Evolutionary conservation across 1,140 invertebrate species (phyloP).

Genomic region (Ooceraea biroi): DNA sequence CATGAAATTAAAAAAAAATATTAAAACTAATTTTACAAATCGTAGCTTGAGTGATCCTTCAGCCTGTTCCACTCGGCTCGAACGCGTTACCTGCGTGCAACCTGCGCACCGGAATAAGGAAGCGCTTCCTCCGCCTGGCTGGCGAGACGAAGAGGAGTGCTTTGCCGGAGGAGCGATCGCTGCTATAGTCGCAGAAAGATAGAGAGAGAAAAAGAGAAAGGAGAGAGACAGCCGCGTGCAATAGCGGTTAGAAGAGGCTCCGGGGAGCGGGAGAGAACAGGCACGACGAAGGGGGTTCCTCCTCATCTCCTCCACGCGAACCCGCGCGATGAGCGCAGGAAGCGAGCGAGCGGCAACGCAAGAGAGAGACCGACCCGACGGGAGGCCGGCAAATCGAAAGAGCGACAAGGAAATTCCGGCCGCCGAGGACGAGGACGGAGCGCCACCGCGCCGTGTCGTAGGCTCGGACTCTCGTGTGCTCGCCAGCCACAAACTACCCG

Average conservation of each 20-base stretch:
- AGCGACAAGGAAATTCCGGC: conserved; percentile 66
- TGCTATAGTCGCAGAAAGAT: neutral
- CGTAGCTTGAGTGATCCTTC: neutral
- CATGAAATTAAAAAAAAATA: neutral
- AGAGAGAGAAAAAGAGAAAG: neutral
- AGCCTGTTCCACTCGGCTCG: neutral
- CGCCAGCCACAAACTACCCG: conserved; percentile 84
- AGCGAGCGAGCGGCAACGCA: conserved; percentile 32
- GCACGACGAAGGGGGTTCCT: conserved; percentile 28
- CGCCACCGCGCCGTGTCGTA: conserved; percentile 71
- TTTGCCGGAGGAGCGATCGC: conserved; percentile 12
- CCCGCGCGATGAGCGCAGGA: conserved; percentile 1
- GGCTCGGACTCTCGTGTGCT: conserved; percentile 76
- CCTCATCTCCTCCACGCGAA: conserved; percentile 7
- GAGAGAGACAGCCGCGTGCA: conserved; percentile 21
- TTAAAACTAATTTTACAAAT: neutral
- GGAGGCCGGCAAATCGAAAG: conserved; percentile 50
- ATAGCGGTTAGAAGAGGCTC: conserved; percentile 17
- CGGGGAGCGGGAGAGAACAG: conserved; percentile 30
- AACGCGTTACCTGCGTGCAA: neutral
- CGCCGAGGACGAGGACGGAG: conserved; percentile 69
- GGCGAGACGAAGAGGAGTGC: neutral
- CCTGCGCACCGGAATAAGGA: conserved; percentile 41
- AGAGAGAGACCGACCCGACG: conserved; percentile 60
- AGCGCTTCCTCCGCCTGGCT: conserved; percentile 21